phyloP scores from a whole-genome alignment of 2,888 invertebrate genomes.

The Brenthis ino region DNA sequence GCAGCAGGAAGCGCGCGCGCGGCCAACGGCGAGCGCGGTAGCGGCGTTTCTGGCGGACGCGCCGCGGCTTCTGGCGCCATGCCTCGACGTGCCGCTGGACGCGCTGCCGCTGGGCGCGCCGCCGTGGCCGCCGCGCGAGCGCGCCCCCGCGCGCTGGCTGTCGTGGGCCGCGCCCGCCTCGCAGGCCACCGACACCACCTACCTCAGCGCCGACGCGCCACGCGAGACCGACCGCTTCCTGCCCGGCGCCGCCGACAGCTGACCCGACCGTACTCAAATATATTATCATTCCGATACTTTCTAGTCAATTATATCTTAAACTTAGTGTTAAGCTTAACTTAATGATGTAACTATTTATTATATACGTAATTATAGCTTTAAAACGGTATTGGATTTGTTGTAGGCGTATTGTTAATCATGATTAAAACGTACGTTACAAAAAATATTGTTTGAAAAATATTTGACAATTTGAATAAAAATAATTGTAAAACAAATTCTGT shows the following conservation, averaged over 20 bases:
- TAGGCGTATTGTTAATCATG: too few relatives aligned
- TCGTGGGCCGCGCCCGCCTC: slow-evolving; percentile 65
- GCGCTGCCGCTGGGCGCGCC: slow-evolving; percentile 83
- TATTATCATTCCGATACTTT: slow-evolving; percentile 45
- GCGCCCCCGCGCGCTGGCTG: slow-evolving; percentile 61
- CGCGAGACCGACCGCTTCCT: slow-evolving; percentile 55
- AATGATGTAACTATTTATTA: slow-evolving; percentile 8
- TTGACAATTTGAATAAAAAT: too few relatives aligned
- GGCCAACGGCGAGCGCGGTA: slow-evolving; percentile 90
- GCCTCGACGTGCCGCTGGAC: slow-evolving; percentile 82
- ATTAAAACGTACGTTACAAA: too few relatives aligned
- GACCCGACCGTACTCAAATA: slow-evolving; percentile 4
- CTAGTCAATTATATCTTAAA: slow-evolving; percentile 43
- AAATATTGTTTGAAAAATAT: too few relatives aligned
- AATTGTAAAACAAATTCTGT: too few relatives aligned
- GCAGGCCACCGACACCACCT: slow-evolving; percentile 61
- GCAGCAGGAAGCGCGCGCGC: slow-evolving; percentile 84
- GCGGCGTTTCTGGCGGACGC: slow-evolving; percentile 90
- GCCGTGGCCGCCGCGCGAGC: slow-evolving; percentile 42
- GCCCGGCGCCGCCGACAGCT: slow-evolving; percentile 34
- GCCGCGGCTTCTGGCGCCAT: slow-evolving; percentile 89
- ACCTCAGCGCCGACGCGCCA: slow-evolving; percentile 61
- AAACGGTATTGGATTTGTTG: slow-evolving; percentile 3
- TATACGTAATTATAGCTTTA: neutral
- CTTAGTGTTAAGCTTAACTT: slow-evolving; percentile 1